Evolutionary conservation across 2,113 vertebrate genomes (phyloP).

Genomic region (Pteropus alecto): DNA sequence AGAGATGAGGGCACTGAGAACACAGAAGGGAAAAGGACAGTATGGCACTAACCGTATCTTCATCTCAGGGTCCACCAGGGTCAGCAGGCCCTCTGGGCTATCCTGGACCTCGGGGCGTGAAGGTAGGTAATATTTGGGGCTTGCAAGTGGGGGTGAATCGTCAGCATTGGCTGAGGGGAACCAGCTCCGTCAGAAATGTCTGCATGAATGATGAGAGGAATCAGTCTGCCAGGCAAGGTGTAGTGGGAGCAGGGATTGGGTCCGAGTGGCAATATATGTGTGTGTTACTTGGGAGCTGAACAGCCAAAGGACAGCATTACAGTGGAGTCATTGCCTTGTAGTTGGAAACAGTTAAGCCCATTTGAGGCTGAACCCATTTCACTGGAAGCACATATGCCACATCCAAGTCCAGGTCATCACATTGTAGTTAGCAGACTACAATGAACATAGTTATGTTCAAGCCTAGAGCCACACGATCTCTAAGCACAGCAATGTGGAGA

Average conservation of each 20-base stretch:
- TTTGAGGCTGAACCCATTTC: neutral
- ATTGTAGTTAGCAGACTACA: neutral
- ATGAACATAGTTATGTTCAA: neutral
- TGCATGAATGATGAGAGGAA: neutral
- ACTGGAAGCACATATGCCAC: neutral
- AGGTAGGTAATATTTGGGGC: conserved; percentile 81
- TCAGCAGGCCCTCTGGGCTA: conserved; percentile 89
- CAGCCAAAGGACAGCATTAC: neutral
- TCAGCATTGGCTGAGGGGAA: neutral
- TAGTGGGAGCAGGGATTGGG: neutral
- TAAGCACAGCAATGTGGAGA: neutral
- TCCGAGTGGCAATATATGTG: neutral
- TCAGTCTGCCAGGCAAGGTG: neutral
- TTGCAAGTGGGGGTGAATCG: neutral
- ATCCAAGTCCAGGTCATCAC: neutral
- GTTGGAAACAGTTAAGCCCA: neutral
- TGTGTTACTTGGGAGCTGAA: neutral
- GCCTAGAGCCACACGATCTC: neutral
- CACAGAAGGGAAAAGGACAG: fast-evolving
- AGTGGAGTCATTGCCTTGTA: neutral
- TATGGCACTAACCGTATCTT: neutral
- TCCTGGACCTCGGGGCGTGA: conserved; percentile 92
- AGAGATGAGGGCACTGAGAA: neutral
- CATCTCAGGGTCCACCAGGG: conserved; percentile 86
- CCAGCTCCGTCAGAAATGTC: neutral